Evolutionary conservation across 2,797 vertebrate species (phyloP), one percentile per base, ranked within the genome.

Genomic region (Semaprochilodus insignis): DNA sequence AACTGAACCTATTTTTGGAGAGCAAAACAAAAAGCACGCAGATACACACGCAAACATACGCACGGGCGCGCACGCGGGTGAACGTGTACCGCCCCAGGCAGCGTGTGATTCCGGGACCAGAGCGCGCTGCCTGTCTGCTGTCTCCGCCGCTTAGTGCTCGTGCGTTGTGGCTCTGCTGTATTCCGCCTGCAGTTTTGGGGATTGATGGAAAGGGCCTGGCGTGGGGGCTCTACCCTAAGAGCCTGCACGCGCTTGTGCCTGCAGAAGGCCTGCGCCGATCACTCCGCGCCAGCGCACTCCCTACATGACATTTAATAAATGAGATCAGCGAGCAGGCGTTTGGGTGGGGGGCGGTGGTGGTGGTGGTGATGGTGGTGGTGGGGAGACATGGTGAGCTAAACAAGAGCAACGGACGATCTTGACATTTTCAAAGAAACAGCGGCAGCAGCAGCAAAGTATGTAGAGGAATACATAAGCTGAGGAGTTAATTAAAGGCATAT

Each of bases 241-340:
- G 48, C 70, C 72, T 62, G 66, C 66, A 23, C 31, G 65, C 67
- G 44, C 19, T 84, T 63, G 69, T 74, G 85, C 84, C 74, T 44
- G 78, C 66, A 81, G 82, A 87, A 78, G 85, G 84, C 84, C 83
- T 79, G 82, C 51, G 72, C 74, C 76, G 40, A 67, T 81, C 85
- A 85, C 74, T 78, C 81, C 85, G 88, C 84, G 81, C 85, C 88
- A 87, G 85, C 86, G 84, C 87, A 82, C 81, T 87, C 77, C 74
- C 57, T 72, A 74, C 89, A 84, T 88, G 88, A 88, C 85, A 90
- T 90, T 89, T 89, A 88, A 88, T 89, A 87, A 88, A 88, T 87
- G 65, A 88, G 84, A 89, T 87, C 80, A 83, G 62, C 67, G 69
- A 83, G 81, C 73, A 80, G 79, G 81, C 86, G 87, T 87, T 84